phyloP scores from a whole-genome alignment of 2,797 vertebrate species.

The Eremophila alpestris region DNA sequence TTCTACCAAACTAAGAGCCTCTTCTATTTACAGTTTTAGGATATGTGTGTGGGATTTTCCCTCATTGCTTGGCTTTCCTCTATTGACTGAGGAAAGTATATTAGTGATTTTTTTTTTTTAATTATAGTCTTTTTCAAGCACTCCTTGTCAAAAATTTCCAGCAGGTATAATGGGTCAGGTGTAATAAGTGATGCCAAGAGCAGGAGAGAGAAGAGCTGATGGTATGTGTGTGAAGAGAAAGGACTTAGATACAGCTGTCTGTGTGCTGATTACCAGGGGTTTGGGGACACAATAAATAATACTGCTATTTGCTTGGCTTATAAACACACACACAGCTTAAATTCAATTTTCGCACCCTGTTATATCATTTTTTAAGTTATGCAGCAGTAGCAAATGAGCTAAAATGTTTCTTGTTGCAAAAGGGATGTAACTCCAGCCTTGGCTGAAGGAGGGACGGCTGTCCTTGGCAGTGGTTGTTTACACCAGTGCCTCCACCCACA shows the following conservation, averaged over 20 bases:
- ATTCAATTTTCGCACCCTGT: slow-evolving; percentile 39
- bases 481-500: neutral
- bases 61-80: neutral
- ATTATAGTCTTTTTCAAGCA: slow-evolving; percentile 26
- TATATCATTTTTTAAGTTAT: neutral
- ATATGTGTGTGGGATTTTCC: neutral
- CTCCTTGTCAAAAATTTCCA: slow-evolving; percentile 40
- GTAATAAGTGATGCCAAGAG: neutral
- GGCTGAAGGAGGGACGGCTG: neutral
- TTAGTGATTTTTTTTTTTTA: neutral
- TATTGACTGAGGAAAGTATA: neutral
- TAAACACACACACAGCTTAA: slow-evolving; percentile 45
- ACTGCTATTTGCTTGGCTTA: slow-evolving; percentile 41
- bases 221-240: neutral
- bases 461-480: neutral
- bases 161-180: slow-evolving; percentile 15
- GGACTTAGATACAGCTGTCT: slow-evolving; percentile 2
- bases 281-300: neutral
- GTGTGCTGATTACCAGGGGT: neutral
- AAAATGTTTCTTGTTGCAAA: neutral
- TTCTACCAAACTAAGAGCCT: neutral
- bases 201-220: neutral
- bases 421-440: neutral
- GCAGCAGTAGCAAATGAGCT: neutral
- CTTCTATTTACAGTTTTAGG: neutral